These are phyloP conservation scores for Brachionus plicatilis DNA, from an alignment of 1,140 invertebrate species.

Conservation along the genomic window DNA sequence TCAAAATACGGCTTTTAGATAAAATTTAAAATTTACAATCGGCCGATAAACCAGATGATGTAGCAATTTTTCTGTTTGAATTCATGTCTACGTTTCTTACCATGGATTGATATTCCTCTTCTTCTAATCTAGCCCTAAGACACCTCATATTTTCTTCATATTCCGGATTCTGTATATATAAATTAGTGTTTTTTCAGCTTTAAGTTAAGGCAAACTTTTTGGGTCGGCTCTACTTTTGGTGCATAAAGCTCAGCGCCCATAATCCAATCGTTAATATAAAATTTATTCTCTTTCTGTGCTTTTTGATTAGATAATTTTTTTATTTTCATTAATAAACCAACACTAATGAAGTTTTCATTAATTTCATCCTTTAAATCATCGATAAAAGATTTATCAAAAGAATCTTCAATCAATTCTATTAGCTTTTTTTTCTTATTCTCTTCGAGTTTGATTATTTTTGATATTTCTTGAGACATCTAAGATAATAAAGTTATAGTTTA, in stretches of 20 bases:
- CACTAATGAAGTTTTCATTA: not conserved
- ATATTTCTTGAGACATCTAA: not conserved
- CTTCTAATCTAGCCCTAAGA: not conserved
- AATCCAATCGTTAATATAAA: slow-evolving; percentile 10
- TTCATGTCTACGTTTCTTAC: not conserved
- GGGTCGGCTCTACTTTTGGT: not conserved
- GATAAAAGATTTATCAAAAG: not conserved
- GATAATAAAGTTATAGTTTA: not conserved
- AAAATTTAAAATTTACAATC: slow-evolving; percentile 17
- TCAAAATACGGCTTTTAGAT: not conserved
- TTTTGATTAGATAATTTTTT: not conserved
- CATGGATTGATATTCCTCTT: slow-evolving; percentile 31
- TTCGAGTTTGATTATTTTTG: not conserved
- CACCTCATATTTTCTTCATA: not conserved
- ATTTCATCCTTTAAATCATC: not conserved
- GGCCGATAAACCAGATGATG: not conserved
- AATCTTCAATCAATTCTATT: not conserved
- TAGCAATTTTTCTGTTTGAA: not conserved
- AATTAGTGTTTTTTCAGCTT: too few relatives aligned
- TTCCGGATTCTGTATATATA: not conserved
- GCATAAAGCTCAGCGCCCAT: not conserved
- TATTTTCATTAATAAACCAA: not conserved
- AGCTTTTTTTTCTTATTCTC: not conserved
- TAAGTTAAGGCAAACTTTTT: not conserved
- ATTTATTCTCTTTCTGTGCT: not conserved